Evolutionary conservation across 2,113 vertebrate genomes (phyloP).

Genomic region (Peromyscus leucopus): DNA sequence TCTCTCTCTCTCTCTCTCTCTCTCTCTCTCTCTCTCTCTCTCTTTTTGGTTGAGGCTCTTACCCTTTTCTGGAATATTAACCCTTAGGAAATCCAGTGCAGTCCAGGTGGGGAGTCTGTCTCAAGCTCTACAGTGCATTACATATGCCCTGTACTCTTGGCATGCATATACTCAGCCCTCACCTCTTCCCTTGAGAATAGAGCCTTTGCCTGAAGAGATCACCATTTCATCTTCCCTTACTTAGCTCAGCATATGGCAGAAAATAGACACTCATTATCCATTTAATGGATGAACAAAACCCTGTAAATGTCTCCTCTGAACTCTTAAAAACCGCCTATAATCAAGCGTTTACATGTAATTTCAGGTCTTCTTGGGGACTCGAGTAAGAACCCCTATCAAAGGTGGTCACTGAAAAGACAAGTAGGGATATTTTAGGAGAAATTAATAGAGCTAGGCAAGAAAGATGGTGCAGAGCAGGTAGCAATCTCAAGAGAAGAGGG

Average conservation of each 20-base stretch:
- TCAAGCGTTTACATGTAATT: slow-evolving; percentile 11
- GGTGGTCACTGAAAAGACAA: background rate
- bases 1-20: too few species aligned
- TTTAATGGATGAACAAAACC: background rate
- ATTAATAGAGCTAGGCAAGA: background rate
- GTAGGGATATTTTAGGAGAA: background rate
- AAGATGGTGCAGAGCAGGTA: background rate
- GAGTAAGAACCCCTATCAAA: background rate
- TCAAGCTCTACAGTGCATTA: accelerated
- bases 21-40: too few species aligned
- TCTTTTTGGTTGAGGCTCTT: background rate
- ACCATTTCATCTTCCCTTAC: background rate
- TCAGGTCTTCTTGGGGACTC: background rate
- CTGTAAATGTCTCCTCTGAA: background rate
- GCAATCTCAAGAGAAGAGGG: background rate
- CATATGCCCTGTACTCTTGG: accelerated
- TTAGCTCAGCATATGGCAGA: background rate
- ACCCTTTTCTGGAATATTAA: background rate
- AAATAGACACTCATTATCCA: background rate
- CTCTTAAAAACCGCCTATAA: background rate
- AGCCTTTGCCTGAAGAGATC: background rate
- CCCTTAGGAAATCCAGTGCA: background rate
- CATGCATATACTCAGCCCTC: background rate
- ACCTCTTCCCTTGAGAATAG: background rate
- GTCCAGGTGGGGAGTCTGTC: background rate